Evolutionary conservation across 2,888 invertebrate species (phyloP), one percentile per base, ranked within the genome.

Genomic region (Prenolepis imparis): DNA sequence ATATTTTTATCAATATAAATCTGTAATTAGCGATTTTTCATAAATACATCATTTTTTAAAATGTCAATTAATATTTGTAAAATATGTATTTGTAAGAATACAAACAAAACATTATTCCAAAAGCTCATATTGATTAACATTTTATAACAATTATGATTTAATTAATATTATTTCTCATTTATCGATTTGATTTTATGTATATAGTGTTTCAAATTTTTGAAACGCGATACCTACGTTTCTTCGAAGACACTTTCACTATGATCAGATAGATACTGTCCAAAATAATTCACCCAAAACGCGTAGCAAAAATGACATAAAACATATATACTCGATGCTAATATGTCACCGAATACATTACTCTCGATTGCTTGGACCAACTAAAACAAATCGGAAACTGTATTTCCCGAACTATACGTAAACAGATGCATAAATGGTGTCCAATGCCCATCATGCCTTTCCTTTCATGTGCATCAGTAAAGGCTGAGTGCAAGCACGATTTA

Each of bases 241-340:
- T 70, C 59, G 59, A 44, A 68, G 15, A 78, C 12, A 12, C 5
- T 24, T 21, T 78, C 64, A n/a, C 74, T 63, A 9, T 63, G 74
- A 32, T 81, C 39, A 28, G 52, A 63, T 28, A 81, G 2, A 63
- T 72, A 73, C n/a, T 81, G 74, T n/a, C 74, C 74, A 2, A 72
- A 73, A 55, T 81, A 74, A 21, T 55, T 74, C n/a, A 81, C 24
- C 28, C 36, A 74, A 52, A 81, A 74, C 11, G 24, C 11, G 8
- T 74, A 81, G n/a, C 63, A 73, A 0, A 64, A 0, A 24, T 81
- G 74, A 32, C n/a, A n/a, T 8, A 52, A 52, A 52, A 52, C 9
- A 15, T 61, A 77, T 36, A 68, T 18, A 44, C 78, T 24, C 32
- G 57, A 11, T 39, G 12, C 4, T 28, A 18, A 11, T 55, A 74